Evolutionary conservation across 92 coral and sea anemone genomes (phyloP), one percentile per base, ranked within the genome.

Genomic region (Porites lobata): DNA sequence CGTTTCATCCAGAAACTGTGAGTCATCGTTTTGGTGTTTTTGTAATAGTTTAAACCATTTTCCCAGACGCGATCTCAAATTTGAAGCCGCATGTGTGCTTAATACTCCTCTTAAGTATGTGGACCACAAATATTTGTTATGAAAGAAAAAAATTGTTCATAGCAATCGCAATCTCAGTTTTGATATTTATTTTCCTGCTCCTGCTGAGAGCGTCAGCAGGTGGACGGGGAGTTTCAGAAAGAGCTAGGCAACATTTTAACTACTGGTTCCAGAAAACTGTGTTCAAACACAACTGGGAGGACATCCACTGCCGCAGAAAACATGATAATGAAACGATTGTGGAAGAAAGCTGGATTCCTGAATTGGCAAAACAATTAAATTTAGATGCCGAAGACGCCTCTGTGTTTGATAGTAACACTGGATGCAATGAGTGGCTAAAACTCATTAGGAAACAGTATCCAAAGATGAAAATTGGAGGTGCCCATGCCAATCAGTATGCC

Each of bases 231-330:
- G 1, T 24, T 24, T 24, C 24, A 24, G 24, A 24, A 24, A 24
- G 24, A 65, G 92, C 91, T 61, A 82, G 89, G 29, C 75, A 89
- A n/a, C 91, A 90, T 38, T 90, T 95, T 77, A 95, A 95, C 11
- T 90, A 90, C 50, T 96, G 98, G 96, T 89, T 96, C 78, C 98
- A 96, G 72, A 94, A 93, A 78, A 69, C 95, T 29, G 98, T 95
- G 22, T 92, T 96, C 69, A 90, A 92, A 43, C 94, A 89, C 78
- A 91, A 92, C 90, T 96, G 96, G 95, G 98, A 96, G 82, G 96
- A 96, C 52, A 83, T 93, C 53, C 94, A 95, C 66, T 96, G 98
- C 83, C 77, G 88, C 21, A 76, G 84, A 52, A 89, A 81, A 75
- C 88, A 77, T 21, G 83, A 69, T 29, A 95, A 95, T 20, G 92